phyloP scores from a whole-genome alignment of 2,888 invertebrate genomes.

The Macrophya annulata region DNA sequence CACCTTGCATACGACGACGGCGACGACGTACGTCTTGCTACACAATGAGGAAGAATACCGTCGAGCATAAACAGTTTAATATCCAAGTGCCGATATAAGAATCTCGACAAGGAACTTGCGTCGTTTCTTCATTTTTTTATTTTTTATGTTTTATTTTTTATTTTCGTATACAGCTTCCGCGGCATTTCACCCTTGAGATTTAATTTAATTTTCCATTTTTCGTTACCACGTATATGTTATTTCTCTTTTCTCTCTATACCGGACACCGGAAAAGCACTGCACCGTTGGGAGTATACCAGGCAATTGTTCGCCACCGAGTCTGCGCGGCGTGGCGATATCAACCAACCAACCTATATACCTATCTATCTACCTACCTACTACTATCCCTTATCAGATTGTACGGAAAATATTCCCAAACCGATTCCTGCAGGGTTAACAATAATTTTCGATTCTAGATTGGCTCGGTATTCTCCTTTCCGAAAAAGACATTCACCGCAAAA shows the following conservation, averaged over 20 bases:
- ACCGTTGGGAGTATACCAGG: constrained; percentile 44
- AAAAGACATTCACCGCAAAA: background rate
- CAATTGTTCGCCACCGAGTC: constrained; percentile 42
- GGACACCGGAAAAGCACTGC: constrained; percentile 36
- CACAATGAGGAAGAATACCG: background rate
- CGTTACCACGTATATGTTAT: background rate
- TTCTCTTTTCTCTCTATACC: background rate
- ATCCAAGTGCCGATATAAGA: constrained; percentile 31
- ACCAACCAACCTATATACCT: background rate
- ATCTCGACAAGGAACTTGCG: background rate
- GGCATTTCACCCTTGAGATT: constrained; percentile 46
- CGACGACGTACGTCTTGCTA: constrained; percentile 1
- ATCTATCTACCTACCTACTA: background rate
- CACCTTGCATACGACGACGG: background rate
- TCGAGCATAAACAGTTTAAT: constrained; percentile 25
- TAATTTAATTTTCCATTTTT: constrained; percentile 51
- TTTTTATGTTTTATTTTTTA: background rate
- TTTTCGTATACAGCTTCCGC: background rate
- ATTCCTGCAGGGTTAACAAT: constrained; percentile 30
- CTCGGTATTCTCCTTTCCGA: background rate
- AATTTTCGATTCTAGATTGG: constrained; percentile 7
- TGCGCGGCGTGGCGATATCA: background rate
- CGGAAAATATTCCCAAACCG: constrained; percentile 46
- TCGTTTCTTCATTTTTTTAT: background rate
- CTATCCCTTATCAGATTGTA: constrained; percentile 26